These are phyloP conservation scores for Drosophila pegasa DNA, from an alignment of 2,888 invertebrate genomes.

Conservation along the genomic window DNA sequence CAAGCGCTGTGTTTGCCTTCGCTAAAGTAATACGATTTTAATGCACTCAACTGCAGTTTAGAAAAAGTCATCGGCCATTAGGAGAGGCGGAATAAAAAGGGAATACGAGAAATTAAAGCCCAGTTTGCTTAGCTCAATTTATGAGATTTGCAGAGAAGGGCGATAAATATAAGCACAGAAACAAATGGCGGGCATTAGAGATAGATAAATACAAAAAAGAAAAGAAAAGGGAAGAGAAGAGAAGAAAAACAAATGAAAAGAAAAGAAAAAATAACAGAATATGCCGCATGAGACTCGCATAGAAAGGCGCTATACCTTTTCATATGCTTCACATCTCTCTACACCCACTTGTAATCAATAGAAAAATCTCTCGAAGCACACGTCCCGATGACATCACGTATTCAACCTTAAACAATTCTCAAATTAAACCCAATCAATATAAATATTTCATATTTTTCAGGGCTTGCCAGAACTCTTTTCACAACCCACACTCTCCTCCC, in stretches of 20 bases:
- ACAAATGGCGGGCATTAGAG: neutral
- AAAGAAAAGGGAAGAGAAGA: neutral
- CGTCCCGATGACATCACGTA: neutral
- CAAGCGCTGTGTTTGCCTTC: constrained; percentile 4
- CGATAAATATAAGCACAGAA: neutral
- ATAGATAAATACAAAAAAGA: neutral
- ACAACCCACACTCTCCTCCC: too few relatives aligned
- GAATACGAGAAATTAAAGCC: constrained; percentile 3
- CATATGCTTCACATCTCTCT: neutral
- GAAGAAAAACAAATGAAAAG: neutral
- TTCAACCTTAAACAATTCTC: neutral
- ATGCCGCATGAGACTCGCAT: neutral
- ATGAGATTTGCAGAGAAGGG: constrained; percentile 7
- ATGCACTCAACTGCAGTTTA: constrained; percentile 3
- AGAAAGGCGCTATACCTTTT: neutral
- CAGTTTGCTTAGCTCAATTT: neutral
- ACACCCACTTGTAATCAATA: neutral
- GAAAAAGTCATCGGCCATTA: neutral
- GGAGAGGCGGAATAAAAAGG: neutral
- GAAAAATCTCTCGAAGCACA: neutral
- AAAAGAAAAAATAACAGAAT: neutral
- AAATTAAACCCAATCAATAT: neutral
- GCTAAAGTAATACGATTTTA: constrained; percentile 14
- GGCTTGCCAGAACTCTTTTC: neutral
- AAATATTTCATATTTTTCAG: neutral